Evolutionary conservation across 2,113 vertebrate genomes (phyloP).

Genomic region (Macquaria ambigua): DNA sequence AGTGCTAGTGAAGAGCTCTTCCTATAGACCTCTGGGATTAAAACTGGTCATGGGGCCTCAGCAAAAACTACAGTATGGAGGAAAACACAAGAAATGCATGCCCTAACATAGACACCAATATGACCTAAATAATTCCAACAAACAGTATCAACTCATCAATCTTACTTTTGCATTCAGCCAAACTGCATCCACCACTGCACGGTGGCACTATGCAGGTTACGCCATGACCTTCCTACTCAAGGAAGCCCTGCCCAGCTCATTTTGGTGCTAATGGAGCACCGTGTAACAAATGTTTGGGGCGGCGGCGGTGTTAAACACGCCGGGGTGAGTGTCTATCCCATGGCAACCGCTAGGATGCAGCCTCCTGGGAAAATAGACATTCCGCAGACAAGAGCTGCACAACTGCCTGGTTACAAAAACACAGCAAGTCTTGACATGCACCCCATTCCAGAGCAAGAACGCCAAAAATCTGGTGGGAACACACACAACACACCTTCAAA

Average conservation of each 20-base stretch:
- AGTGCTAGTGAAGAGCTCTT: constrained; percentile 58
- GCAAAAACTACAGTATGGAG: background rate
- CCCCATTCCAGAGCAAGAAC: constrained; percentile 68
- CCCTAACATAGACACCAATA: background rate
- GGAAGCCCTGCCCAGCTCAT: constrained; percentile 40
- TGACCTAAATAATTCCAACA: background rate
- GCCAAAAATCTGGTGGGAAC: constrained; percentile 43
- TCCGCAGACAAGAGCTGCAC: constrained; percentile 63
- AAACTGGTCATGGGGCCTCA: constrained; percentile 11
- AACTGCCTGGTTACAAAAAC: constrained; percentile 75
- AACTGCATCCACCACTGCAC: background rate
- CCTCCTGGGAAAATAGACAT: constrained; percentile 78
- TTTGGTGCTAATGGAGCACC: constrained; percentile 59
- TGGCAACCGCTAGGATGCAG: constrained; percentile 65
- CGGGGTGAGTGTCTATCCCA: constrained; percentile 63
- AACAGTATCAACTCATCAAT: background rate
- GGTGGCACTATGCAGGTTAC: background rate
- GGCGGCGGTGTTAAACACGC: constrained; percentile 59
- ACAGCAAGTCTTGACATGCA: constrained; percentile 79
- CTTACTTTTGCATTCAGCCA: background rate
- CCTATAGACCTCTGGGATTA: constrained; percentile 37
- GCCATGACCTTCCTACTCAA: constrained; percentile 18
- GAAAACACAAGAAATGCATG: background rate
- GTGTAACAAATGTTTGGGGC: constrained; percentile 65
- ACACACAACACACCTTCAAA: constrained; percentile 35